Evolutionary conservation across 2,888 invertebrate genomes (phyloP).

Genomic region (Agonum fuliginosum): DNA sequence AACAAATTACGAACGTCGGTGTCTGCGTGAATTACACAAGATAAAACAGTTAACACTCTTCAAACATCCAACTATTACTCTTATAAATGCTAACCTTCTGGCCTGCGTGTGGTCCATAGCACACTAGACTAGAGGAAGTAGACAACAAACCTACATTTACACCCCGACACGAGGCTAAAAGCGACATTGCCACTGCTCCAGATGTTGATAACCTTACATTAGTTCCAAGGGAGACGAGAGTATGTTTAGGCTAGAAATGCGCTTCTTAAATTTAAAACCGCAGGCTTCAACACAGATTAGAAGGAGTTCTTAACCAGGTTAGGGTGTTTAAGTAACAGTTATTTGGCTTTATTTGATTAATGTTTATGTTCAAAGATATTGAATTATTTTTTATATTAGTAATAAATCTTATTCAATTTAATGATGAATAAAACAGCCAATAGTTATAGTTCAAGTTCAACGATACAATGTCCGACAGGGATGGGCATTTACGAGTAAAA

Average conservation of each 20-base stretch:
- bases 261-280: neutral
- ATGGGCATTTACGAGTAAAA: too few relatives aligned
- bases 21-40: neutral
- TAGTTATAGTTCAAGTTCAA: too few relatives aligned
- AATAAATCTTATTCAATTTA: too few relatives aligned
- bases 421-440: too few relatives aligned
- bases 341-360: too few relatives aligned
- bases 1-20: neutral
- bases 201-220: constrained; percentile 33
- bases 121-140: neutral
- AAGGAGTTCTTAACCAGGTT: too few relatives aligned
- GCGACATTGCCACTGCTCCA: constrained; percentile 5
- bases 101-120: constrained; percentile 4
- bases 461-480: too few relatives aligned
- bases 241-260: constrained; percentile 32
- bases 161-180: constrained; percentile 11
- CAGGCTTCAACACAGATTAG: too few relatives aligned
- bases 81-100: neutral
- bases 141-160: neutral
- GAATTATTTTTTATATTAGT: too few relatives aligned
- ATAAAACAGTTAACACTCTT: constrained; percentile 17
- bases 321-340: too few relatives aligned
- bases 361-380: too few relatives aligned
- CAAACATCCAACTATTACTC: constrained; percentile 1
- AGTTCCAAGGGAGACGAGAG: neutral